phyloP scores from a whole-genome alignment of 2,113 vertebrate genomes.

The Theristicus caerulescens region DNA sequence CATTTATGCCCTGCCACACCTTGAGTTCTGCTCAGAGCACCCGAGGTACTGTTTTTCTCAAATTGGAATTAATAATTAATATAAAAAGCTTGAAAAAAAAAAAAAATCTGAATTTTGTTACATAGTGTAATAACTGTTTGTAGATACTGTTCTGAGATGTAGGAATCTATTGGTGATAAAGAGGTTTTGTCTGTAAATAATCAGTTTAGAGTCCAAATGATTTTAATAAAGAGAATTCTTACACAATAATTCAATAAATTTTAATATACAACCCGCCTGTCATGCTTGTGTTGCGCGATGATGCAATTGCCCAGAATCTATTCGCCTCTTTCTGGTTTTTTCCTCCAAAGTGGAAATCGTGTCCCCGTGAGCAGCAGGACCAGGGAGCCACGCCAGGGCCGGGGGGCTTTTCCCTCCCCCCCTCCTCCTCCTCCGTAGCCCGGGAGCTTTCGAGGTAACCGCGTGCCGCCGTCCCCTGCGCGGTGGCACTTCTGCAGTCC shows the following conservation, averaged over 20 bases:
- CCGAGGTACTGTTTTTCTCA: slow-evolving; percentile 61
- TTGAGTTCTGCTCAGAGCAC: slow-evolving; percentile 46
- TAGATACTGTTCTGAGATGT: slow-evolving; percentile 73
- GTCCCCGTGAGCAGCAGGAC: background rate
- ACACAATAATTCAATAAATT: slow-evolving; percentile 78
- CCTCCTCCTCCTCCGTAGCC: background rate
- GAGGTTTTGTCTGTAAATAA: slow-evolving; percentile 84
- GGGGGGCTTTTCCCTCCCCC: background rate
- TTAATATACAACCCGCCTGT: slow-evolving; percentile 63
- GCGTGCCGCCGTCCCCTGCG: background rate
- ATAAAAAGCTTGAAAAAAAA: slow-evolving; percentile 56
- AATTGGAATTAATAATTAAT: slow-evolving; percentile 74
- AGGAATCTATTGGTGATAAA: slow-evolving; percentile 76
- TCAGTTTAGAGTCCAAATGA: slow-evolving; percentile 75
- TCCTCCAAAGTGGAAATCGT: background rate
- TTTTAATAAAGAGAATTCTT: slow-evolving; percentile 80
- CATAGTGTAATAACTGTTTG: slow-evolving; percentile 74
- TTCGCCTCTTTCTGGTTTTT: background rate
- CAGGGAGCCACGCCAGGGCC: accelerated
- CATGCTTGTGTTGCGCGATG: background rate
- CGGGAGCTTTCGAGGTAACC: accelerated
- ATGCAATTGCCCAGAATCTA: background rate
- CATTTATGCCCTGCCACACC: slow-evolving; percentile 2
- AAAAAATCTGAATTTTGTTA: slow-evolving; percentile 50
- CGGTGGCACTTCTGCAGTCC: background rate